These are phyloP conservation scores for Chloromyia formosa DNA, from an alignment of 2,888 invertebrate genomes.

Conservation along the genomic window DNA sequence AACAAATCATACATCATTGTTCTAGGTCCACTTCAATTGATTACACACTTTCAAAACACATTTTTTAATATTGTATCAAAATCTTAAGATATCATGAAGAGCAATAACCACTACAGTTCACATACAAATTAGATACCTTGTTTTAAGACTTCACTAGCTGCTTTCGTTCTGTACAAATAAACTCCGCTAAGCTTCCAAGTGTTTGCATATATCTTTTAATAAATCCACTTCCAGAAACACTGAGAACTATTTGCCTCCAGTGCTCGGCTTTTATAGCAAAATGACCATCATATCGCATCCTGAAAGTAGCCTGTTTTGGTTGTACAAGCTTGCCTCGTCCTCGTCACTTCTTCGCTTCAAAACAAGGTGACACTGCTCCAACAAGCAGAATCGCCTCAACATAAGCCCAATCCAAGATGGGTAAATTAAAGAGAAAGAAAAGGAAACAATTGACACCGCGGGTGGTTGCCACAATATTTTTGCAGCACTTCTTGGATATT, in stretches of 20 bases:
- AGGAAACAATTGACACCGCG: constrained; percentile 29
- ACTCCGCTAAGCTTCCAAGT: background rate
- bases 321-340: no score
- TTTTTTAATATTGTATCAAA: no score
- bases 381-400: no score
- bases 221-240: constrained; percentile 1
- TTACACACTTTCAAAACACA: no score
- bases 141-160: background rate
- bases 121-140: background rate
- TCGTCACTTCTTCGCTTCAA: no score
- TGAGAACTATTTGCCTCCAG: background rate
- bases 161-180: no score
- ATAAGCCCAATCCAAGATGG: constrained; percentile 1
- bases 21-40: no score
- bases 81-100: no score
- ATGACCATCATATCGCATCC: background rate
- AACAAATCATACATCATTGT: no score
- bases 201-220: background rate
- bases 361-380: no score
- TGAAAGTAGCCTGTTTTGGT: no score
- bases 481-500: constrained; percentile 7
- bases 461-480: constrained; percentile 18
- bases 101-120: no score
- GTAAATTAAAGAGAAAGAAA: constrained; percentile 32
- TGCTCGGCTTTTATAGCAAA: constrained; percentile 36